Conservation (phyloP, 2,797 vertebrate species). For the Amazona ochrocephala region DNA sequence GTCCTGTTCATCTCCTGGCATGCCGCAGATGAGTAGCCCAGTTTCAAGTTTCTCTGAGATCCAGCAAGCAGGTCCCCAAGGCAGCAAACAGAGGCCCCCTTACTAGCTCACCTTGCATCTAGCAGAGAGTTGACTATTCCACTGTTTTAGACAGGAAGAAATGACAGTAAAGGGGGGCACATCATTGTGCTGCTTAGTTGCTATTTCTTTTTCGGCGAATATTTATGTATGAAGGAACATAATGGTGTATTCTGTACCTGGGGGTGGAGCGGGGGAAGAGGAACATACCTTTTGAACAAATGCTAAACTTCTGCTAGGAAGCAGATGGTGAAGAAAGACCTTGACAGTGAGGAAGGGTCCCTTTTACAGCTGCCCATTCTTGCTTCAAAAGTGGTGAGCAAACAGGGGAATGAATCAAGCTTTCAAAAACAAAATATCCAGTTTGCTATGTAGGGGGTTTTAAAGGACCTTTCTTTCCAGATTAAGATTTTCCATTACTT, state of each 20-base stretch:
- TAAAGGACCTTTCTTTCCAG: not conserved
- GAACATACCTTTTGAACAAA: not conserved
- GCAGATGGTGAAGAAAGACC: not conserved
- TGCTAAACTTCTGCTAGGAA: not conserved
- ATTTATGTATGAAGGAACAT: not conserved
- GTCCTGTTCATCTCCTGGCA: not conserved
- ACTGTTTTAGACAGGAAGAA: not conserved
- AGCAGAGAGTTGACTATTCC: not conserved
- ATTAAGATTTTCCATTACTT: not conserved
- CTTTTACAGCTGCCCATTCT: not conserved
- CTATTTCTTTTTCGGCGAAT: not conserved
- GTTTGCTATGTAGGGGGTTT: not conserved
- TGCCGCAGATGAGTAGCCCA: not conserved
- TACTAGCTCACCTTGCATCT: not conserved
- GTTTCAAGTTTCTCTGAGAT: not conserved
- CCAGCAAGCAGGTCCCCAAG: not conserved
- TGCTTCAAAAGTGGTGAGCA: not conserved
- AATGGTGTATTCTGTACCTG: not conserved
- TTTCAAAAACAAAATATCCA: not conserved
- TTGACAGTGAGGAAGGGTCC: accelerated
- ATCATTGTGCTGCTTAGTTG: not conserved
- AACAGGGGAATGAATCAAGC: not conserved
- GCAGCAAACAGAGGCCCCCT: not conserved
- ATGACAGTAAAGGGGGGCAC: not conserved
- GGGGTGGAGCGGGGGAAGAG: not conserved